Base-by-base conservation (phyloP, 2,113 vertebrate genomes). In the Lophius piscatorius region DNA sequence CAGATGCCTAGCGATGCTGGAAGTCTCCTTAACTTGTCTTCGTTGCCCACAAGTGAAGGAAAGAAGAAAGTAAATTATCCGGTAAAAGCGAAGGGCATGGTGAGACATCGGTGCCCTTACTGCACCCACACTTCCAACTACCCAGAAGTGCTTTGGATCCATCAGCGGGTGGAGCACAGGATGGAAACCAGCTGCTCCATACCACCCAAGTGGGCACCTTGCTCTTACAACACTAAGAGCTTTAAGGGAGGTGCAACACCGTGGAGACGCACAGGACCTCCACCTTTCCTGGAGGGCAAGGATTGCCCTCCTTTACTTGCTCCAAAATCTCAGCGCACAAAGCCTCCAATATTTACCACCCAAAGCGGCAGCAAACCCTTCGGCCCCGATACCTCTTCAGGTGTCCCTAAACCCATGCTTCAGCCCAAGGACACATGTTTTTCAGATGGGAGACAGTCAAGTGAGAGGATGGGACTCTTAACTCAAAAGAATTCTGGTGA, bases 131-230 rank as follows among this genome's bases (percentile, higher is more conserved):
- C 91, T 48, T 94, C 93, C 26, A 92, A 90, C 72, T 98, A 97
- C 80, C 95, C 94, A 1, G 96, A 98, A 78, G 95, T 98, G 8
- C 91, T 98, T 55, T 98, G 95, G 95, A 95, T 98, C 91, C 96
- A 98, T 75, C 94, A 96, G 78, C 93, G 93, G 24, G 87, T 97
- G 69, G 92, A 94, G 67, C 96, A 98, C 90, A 93, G 89, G 69
- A 92, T 98, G 76, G 94, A 95, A 54, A 90, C 92, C 79, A 91
- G 90, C 81, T 93, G 87, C 60, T 83, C 90, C 0, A 47, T 91
- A 84, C 93, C 92, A 0, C 96, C 96, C 3, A 93, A 91, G 20
- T 98, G 96, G 96, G 92, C 92, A 3, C 93, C 93, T 47, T 91
- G 90, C 65, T 41, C 12, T 44, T 93, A 92, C 0, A 93, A 90